Conservation (phyloP, 2,797 vertebrate genomes). For the Syngnathus acus region DNA sequence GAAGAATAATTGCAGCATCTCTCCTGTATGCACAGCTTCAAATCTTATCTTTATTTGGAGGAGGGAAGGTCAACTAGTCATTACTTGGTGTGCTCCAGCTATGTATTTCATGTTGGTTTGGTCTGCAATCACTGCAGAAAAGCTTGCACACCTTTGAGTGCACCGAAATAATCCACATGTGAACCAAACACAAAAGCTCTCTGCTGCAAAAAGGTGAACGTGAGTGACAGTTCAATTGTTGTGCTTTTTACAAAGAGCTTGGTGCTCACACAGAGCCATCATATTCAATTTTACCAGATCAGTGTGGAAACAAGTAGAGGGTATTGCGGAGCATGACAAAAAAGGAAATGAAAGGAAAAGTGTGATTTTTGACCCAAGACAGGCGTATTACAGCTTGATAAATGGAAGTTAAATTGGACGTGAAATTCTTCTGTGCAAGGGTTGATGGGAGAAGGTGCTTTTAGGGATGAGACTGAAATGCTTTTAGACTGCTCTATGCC, state of each 20-base stretch:
- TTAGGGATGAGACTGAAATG: slow-evolving; percentile 28
- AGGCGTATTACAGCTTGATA: slow-evolving; percentile 27
- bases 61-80: not conserved
- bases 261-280: slow-evolving; percentile 35
- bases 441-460: slow-evolving; percentile 19
- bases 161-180: slow-evolving; percentile 4
- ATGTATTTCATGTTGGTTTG: slow-evolving; percentile 16
- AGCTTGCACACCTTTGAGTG: slow-evolving; percentile 13
- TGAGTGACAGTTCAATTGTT: slow-evolving; percentile 55
- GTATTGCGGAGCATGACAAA: slow-evolving; percentile 33
- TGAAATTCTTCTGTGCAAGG: slow-evolving; percentile 32
- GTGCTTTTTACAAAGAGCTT: slow-evolving; percentile 27
- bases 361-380: slow-evolving; percentile 41
- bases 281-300: slow-evolving; percentile 46
- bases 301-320: slow-evolving; percentile 5
- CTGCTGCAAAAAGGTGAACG: slow-evolving; percentile 24
- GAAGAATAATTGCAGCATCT: too few relatives aligned
- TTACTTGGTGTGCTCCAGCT: not conserved
- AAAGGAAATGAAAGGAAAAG: slow-evolving; percentile 32
- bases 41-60: slow-evolving; percentile 23
- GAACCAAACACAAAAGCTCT: slow-evolving; percentile 9
- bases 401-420: slow-evolving; percentile 48
- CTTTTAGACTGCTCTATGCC: slow-evolving; percentile 25
- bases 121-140: slow-evolving; percentile 3
- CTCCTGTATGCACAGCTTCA: not conserved